Conservation (phyloP, 1,140 invertebrate species). For the Dreissena rostriformis region DNA sequence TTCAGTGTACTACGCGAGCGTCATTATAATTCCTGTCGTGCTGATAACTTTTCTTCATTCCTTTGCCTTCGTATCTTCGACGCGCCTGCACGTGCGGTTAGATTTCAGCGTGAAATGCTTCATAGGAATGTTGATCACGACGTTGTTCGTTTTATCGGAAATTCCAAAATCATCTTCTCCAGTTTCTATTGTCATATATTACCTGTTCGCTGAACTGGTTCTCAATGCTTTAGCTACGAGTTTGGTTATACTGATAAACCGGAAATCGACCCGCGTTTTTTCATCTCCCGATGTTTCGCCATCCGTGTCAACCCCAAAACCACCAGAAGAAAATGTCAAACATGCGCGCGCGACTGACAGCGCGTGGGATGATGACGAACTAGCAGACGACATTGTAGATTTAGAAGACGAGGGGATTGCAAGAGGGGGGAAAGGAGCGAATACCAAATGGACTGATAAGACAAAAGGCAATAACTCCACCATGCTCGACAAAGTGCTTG, state of each 20-base stretch:
- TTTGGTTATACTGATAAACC: not conserved
- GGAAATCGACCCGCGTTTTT: no score
- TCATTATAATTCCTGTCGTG: not conserved
- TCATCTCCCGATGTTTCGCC: no score
- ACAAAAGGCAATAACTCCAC: no score
- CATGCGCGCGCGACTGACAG: no score
- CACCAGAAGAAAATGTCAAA: no score
- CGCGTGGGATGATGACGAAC: no score
- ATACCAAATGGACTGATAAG: no score
- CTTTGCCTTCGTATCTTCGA: slow-evolving; percentile 8
- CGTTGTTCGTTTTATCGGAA: slow-evolving; percentile 6
- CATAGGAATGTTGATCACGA: not conserved
- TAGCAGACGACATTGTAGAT: no score
- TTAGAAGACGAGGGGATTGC: no score
- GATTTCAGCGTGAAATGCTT: slow-evolving; percentile 1
- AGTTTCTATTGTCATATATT: slow-evolving; percentile 11
- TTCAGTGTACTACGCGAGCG: not conserved
- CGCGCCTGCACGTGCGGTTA: not conserved
- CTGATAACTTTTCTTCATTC: slow-evolving; percentile 11
- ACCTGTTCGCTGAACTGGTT: slow-evolving; percentile 10
- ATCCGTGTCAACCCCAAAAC: no score
- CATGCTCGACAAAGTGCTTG: no score
- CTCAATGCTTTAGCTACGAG: not conserved
- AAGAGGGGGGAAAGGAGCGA: no score
- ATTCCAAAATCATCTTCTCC: not conserved